Percentiles rank a stretch among this genome's conserved stretches.
Evolutionary conservation across 92 coral and sea anemone genomes (phyloP).

Genomic region (Actinostola sp.): DNA sequence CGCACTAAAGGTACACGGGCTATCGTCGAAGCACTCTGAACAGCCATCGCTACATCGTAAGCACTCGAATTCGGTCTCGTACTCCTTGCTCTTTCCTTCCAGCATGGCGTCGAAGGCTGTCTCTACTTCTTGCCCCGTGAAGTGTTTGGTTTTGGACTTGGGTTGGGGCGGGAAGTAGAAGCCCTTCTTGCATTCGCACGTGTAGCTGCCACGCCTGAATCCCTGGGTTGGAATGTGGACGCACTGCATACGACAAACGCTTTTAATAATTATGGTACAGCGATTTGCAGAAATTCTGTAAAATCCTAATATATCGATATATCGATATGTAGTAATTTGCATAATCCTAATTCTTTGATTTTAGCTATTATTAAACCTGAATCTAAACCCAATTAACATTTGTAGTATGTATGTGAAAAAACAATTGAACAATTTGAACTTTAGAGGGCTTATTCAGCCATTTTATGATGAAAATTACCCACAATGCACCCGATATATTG

Average conservation of each 20-base stretch:
- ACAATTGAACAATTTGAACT: no score
- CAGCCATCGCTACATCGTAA: constrained; percentile 84
- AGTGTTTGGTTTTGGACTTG: constrained; percentile 50
- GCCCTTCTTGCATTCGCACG: constrained; percentile 78
- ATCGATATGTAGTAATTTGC: no score
- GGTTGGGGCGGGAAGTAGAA: constrained; percentile 65
- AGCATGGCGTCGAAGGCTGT: constrained; percentile 54
- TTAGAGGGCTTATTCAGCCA: no score
- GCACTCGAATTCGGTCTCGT: constrained; percentile 70
- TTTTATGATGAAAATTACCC: no score
- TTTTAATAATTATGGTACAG: no score
- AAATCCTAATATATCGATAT: no score
- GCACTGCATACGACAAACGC: constrained; percentile 56
- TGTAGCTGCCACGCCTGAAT: constrained; percentile 82
- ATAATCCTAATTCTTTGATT: no score
- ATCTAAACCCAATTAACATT: no score
- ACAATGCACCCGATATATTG: no score
- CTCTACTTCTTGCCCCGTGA: constrained; percentile 74
- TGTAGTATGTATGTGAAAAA: no score
- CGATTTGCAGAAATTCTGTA: no score
- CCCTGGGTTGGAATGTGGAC: constrained; percentile 61
- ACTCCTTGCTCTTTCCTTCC: constrained; percentile 36
- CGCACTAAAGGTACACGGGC: constrained; percentile 69
- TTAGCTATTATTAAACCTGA: no score
- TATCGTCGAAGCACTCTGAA: constrained; percentile 73